Evolutionary conservation across 2,113 vertebrate species (phyloP).

Genomic region (Piaya cayana): DNA sequence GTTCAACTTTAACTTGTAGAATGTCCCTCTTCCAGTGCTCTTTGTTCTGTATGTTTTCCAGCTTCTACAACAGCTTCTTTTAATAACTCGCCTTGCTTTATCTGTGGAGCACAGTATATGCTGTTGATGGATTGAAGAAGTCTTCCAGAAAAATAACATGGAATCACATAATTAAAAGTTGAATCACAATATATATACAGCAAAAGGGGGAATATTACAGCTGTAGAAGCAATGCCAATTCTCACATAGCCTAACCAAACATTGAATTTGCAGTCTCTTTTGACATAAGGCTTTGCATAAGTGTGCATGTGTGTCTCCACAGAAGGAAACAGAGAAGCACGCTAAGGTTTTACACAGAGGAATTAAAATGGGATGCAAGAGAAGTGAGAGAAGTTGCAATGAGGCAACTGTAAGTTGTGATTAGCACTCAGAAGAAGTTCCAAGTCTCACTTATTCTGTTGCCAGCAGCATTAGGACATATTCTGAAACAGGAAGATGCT

Average conservation of each 20-base stretch:
- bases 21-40: neutral
- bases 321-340: neutral
- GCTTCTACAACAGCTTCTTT: neutral
- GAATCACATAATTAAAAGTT: neutral
- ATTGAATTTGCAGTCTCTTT: neutral
- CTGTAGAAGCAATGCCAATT: neutral
- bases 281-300: neutral
- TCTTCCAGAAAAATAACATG: neutral
- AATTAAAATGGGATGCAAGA: neutral
- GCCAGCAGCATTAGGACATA: conserved; percentile 49
- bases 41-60: neutral
- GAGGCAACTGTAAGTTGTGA: conserved; percentile 61
- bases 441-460: conserved; percentile 53
- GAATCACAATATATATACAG: neutral
- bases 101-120: rapidly evolving
- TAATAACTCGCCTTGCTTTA: neutral
- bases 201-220: neutral
- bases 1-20: neutral
- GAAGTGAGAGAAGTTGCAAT: conserved; percentile 53
- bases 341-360: neutral
- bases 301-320: neutral
- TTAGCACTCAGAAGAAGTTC: conserved; percentile 42
- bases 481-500: conserved; percentile 34
- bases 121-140: neutral
- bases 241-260: neutral